Base-by-base conservation (phyloP, 2,888 invertebrate species). In the Idaea dimidiata region DNA sequence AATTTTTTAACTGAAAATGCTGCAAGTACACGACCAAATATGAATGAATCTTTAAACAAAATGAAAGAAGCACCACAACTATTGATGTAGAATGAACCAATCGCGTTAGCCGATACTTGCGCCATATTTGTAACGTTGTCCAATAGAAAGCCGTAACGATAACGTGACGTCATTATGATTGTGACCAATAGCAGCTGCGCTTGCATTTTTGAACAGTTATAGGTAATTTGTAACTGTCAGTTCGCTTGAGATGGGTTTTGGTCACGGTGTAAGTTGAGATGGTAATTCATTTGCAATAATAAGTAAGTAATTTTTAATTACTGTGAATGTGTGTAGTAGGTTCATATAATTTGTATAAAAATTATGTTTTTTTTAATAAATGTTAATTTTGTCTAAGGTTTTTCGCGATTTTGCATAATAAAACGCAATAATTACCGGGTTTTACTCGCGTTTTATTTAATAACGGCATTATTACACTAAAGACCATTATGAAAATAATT, bases 141-240 rank as follows among this genome's bases (percentile, higher is more conserved):
- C 72, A 72, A 72, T 72, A 32, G 56, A 60, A 64, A 58, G 58
- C 43, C 43, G 7, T 43, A 14, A 14, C 10, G 43, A 8, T 10
- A 43, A 43, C 43, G 43, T 43, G 43, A 43, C 43, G 43, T 43
- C 43, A 43, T 43, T 43, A 8, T 43, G 1, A 24, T 43, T 43
- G 8, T 57, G 62, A 54, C 87, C 86, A 87, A 86, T 87, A 43
- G 10, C 43, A 43, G 43, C 43, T 43, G 43, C 43, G 10, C 3
- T 43, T 7, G 33, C 14, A 14, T 43, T 3, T 43, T 43, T 2
- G 43, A 14, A 43, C 43, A 43, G 14, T 14, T 3, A 14, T 43
- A 43, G 32, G 10, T 43, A 43, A 43, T 7, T 10, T 43, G 43
- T 8, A 43, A 43, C 10, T 43, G 3, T 43, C 2, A 7, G 8